Percentiles rank a stretch among this genome's conserved stretches.
These are phyloP conservation scores for Frankliniella intonsa DNA, from an alignment of 2,888 invertebrate species.

Conservation along the genomic window DNA sequence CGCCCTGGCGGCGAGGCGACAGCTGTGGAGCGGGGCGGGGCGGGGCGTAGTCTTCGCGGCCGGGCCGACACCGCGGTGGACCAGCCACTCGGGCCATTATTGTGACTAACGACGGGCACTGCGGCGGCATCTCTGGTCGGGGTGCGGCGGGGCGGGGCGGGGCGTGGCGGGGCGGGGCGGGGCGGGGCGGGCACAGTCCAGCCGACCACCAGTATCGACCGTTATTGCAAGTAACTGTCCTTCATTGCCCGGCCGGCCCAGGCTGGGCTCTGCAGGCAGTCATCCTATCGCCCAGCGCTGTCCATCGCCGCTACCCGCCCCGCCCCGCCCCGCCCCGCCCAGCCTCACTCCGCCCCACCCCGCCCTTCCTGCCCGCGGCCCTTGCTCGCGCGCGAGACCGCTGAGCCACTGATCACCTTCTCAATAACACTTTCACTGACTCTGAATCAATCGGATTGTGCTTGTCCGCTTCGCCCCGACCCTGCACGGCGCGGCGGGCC, in stretches of 20 bases:
- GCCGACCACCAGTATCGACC: neutral
- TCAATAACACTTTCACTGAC: conserved; percentile 18
- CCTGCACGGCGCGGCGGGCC: neutral
- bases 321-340: neutral
- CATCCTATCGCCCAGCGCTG: neutral
- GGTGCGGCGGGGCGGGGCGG: neutral
- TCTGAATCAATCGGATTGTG: conserved; percentile 8
- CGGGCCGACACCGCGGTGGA: neutral
- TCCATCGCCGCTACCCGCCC: neutral
- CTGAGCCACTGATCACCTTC: neutral
- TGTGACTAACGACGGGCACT: neutral
- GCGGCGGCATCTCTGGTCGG: neutral
- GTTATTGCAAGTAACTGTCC: conserved; percentile 25
- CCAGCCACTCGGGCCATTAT: conserved; percentile 14
- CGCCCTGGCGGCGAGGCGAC: no score
- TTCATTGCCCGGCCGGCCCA: neutral
- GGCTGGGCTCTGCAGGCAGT: neutral
- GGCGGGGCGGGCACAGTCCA: neutral
- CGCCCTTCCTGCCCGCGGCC: neutral
- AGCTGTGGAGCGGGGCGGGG: no score
- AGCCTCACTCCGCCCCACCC: neutral
- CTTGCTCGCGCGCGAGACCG: neutral
- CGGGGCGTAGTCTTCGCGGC: no score
- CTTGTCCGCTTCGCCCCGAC: neutral
- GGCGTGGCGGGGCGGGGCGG: neutral